These are phyloP conservation scores for Herminia tarsipennalis DNA, from an alignment of 2,888 invertebrate species.

Conservation along the genomic window DNA sequence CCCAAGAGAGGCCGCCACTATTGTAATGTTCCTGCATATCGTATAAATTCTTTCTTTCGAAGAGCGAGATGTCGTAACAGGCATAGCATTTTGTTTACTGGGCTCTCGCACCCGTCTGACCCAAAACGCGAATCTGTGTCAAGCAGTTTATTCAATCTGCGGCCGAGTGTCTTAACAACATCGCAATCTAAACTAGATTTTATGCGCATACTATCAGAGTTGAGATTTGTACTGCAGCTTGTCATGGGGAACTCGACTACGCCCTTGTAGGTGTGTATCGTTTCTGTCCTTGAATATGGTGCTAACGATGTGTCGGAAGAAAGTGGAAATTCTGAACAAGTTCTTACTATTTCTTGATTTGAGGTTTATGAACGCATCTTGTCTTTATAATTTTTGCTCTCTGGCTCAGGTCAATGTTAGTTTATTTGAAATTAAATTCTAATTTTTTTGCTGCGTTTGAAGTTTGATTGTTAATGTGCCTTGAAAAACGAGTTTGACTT, in stretches of 20 bases:
- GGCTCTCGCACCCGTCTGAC: conserved; percentile 75
- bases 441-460: neutral
- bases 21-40: conserved; percentile 9
- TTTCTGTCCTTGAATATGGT: conserved; percentile 75
- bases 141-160: conserved; percentile 86
- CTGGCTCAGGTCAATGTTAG: neutral
- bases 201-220: conserved; percentile 52
- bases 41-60: conserved; percentile 48
- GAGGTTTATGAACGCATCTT: conserved; percentile 19
- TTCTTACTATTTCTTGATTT: conserved; percentile 31
- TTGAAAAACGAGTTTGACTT: conserved; percentile 4
- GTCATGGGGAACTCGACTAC: conserved; percentile 58
- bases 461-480: neutral
- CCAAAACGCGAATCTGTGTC: conserved; percentile 85
- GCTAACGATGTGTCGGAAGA: conserved; percentile 60
- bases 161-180: conserved; percentile 60
- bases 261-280: conserved; percentile 68
- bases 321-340: conserved; percentile 47
- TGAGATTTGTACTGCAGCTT: conserved; percentile 41
- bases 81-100: conserved; percentile 69
- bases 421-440: neutral
- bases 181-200: conserved; percentile 54
- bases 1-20: too few relatives aligned
- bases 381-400: conserved; percentile 1
- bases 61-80: conserved; percentile 74